phyloP scores from a whole-genome alignment of 1,140 invertebrate genomes.

The Streblospio benedicti region DNA sequence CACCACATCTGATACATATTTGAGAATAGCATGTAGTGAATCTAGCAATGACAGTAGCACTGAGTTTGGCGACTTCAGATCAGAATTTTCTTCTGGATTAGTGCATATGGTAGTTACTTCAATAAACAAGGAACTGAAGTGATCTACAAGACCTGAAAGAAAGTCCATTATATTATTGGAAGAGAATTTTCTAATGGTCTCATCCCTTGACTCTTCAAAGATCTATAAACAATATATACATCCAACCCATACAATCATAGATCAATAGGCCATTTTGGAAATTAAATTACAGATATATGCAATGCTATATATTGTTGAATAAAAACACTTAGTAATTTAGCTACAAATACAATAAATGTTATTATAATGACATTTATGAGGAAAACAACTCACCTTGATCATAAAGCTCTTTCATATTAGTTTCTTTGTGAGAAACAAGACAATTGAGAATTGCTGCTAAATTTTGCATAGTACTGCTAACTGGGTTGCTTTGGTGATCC shows the following conservation, averaged over 20 bases:
- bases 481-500: constrained; percentile 43
- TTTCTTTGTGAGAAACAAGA: constrained; percentile 38
- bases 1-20: constrained; percentile 44
- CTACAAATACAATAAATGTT: too few relatives aligned
- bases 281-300: too few relatives aligned
- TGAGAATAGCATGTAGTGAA: constrained; percentile 35
- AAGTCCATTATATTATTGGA: neutral
- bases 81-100: constrained; percentile 29
- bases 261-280: too few relatives aligned
- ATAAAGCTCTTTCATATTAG: constrained; percentile 41
- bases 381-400: constrained; percentile 32
- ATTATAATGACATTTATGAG: neutral
- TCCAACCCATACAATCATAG: too few relatives aligned
- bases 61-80: constrained; percentile 27
- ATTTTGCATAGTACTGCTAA: constrained; percentile 37
- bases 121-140: constrained; percentile 33
- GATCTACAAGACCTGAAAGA: constrained; percentile 36
- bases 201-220: too few relatives aligned
- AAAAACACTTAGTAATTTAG: too few relatives aligned
- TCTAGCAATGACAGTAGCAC: constrained; percentile 37
- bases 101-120: constrained; percentile 34
- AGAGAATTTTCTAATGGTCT: too few relatives aligned
- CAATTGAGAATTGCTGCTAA: constrained; percentile 37
- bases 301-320: too few relatives aligned
- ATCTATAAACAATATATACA: too few relatives aligned